phyloP scores from a whole-genome alignment of 2,113 vertebrate genomes.

The Fukomys damarensis region DNA sequence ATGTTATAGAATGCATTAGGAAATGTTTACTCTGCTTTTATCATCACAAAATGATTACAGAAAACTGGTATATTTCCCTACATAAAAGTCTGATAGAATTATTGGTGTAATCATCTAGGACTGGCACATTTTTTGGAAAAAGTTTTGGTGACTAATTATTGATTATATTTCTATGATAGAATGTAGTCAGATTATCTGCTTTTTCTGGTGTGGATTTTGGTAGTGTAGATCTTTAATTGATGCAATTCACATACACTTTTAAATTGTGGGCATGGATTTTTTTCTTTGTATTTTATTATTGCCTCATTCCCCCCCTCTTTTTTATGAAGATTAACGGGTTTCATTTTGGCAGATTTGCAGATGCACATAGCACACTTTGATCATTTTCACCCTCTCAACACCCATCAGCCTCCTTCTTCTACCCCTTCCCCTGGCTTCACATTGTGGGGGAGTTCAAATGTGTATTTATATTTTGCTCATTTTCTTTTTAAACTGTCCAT shows the following conservation, averaged over 20 bases:
- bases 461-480: not conserved
- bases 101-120: not conserved
- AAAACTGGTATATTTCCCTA: not conserved
- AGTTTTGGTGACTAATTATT: not conserved
- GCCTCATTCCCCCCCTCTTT: no score
- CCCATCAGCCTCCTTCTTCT: not conserved
- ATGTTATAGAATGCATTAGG: not conserved
- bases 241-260: not conserved
- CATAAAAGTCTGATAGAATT: not conserved
- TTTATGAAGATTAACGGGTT: not conserved
- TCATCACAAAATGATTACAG: not conserved
- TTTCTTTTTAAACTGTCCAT: not conserved
- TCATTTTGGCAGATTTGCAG: not conserved
- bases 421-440: not conserved
- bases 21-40: not conserved
- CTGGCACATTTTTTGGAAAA: not conserved
- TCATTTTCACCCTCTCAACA: not conserved
- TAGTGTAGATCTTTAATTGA: not conserved
- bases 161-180: not conserved
- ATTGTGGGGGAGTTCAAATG: not conserved
- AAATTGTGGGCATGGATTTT: no score
- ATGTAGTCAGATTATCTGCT: not conserved
- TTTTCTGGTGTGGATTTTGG: not conserved
- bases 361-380: not conserved
- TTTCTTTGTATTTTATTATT: no score